Conservation (phyloP, 1,140 invertebrate genomes). For the Oppia nitens region DNA sequence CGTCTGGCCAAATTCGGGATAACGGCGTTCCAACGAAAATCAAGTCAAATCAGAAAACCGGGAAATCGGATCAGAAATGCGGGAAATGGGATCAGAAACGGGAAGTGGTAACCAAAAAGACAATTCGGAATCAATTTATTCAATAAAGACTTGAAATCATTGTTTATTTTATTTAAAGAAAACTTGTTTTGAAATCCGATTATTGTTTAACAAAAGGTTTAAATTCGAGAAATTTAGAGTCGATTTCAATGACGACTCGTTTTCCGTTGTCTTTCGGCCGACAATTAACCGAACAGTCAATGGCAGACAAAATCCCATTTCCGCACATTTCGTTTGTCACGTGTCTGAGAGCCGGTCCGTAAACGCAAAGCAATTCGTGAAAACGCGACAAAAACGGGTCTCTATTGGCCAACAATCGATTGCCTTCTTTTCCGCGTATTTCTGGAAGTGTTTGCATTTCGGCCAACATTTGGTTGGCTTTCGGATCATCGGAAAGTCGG, state of each 20-base stretch:
- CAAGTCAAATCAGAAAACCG: too few species aligned
- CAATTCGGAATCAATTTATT: too few species aligned
- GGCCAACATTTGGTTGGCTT: not conserved
- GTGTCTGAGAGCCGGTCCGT: constrained; percentile 27
- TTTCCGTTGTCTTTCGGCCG: constrained; percentile 17
- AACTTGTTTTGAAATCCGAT: too few species aligned
- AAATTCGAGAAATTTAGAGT: not conserved
- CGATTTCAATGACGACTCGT: not conserved
- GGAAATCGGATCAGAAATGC: too few species aligned
- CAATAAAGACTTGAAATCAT: too few species aligned
- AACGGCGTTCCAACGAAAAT: too few species aligned
- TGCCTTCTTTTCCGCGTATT: not conserved
- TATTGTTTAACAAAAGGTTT: too few species aligned
- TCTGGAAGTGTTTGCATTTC: not conserved
- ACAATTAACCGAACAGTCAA: constrained; percentile 26
- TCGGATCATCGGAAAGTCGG: not conserved
- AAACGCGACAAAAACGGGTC: constrained; percentile 23
- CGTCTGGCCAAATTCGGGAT: too few species aligned
- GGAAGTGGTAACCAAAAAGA: too few species aligned
- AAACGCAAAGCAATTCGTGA: constrained; percentile 25
- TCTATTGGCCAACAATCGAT: not conserved
- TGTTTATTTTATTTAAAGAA: too few species aligned
- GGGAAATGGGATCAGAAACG: too few species aligned
- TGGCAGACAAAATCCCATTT: constrained; percentile 30
- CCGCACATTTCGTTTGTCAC: constrained; percentile 29